Percentiles rank a stretch among this genome's conserved stretches.
Conservation (phyloP, 2,888 invertebrate species). For the Scrobipalpa costella region DNA sequence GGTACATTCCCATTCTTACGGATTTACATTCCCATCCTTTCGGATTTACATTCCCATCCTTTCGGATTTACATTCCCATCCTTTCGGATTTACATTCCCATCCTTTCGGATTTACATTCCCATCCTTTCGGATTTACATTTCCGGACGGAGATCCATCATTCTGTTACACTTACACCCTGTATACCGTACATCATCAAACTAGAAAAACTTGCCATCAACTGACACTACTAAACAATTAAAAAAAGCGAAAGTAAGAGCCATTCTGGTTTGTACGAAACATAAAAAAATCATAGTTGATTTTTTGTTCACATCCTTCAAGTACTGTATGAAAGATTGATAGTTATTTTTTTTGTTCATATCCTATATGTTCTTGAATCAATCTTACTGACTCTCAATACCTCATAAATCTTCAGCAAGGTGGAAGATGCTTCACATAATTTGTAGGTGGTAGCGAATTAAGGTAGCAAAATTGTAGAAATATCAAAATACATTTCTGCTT, state of each 20-base stretch:
- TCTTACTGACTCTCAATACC: not conserved
- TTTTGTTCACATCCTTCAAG: not conserved
- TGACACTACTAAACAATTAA: not conserved
- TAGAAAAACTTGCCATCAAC: not conserved
- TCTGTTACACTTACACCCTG: too few relatives aligned
- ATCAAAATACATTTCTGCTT: too few relatives aligned
- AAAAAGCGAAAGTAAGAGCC: not conserved
- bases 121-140: too few relatives aligned
- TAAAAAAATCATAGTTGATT: not conserved
- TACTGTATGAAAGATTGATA: not conserved
- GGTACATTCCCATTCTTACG: too few relatives aligned
- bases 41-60: too few relatives aligned
- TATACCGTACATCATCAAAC: too few relatives aligned
- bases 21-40: too few relatives aligned
- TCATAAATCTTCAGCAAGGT: slow-evolving; percentile 9
- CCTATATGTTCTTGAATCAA: slow-evolving; percentile 6
- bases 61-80: too few relatives aligned
- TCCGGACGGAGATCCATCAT: too few relatives aligned
- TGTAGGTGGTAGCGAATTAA: not conserved
- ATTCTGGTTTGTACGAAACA: not conserved
- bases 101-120: too few relatives aligned
- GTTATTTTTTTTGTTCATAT: not conserved
- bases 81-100: too few relatives aligned
- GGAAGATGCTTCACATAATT: not conserved
- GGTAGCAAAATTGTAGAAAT: too few relatives aligned